Evolutionary conservation across 2,888 invertebrate genomes (phyloP).

Genomic region (Strigamia crassipes): DNA sequence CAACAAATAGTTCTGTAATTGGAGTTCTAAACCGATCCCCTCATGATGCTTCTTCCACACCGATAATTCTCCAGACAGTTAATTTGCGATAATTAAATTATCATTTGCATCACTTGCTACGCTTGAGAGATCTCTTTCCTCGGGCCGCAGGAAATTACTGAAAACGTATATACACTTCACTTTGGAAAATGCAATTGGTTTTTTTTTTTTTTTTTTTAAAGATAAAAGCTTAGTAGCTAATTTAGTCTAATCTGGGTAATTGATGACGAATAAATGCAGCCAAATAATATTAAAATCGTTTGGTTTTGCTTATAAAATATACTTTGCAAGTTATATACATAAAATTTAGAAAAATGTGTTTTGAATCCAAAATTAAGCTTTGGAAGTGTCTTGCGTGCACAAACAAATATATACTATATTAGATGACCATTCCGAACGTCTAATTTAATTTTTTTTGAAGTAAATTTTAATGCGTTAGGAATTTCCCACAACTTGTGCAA

Average conservation of each 20-base stretch:
- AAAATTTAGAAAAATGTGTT: too few relatives aligned
- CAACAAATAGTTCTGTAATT: slow-evolving; percentile 26
- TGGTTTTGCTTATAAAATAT: too few relatives aligned
- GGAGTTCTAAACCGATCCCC: slow-evolving; percentile 4
- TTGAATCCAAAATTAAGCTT: too few relatives aligned
- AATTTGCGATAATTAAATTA: slow-evolving; percentile 30
- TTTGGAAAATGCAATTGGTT: not conserved
- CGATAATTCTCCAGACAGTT: slow-evolving; percentile 22
- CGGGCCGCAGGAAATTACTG: not conserved
- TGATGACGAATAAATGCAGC: not conserved
- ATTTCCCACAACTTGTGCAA: too few relatives aligned
- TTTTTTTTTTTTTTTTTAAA: not conserved
- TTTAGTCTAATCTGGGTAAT: not conserved
- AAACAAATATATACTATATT: too few relatives aligned
- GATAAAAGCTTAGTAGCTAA: not conserved
- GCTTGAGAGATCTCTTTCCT: slow-evolving; percentile 4
- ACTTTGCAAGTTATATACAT: too few relatives aligned
- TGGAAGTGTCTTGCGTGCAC: too few relatives aligned
- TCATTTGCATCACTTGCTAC: slow-evolving; percentile 19
- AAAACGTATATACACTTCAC: not conserved
- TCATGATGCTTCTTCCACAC: not conserved
- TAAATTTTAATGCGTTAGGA: too few relatives aligned
- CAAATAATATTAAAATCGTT: not conserved
- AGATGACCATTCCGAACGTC: too few relatives aligned
- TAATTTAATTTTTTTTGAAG: too few relatives aligned